These are phyloP conservation scores for Muscicapa comitata DNA, from an alignment of 2,797 vertebrate species.

Conservation along the genomic window DNA sequence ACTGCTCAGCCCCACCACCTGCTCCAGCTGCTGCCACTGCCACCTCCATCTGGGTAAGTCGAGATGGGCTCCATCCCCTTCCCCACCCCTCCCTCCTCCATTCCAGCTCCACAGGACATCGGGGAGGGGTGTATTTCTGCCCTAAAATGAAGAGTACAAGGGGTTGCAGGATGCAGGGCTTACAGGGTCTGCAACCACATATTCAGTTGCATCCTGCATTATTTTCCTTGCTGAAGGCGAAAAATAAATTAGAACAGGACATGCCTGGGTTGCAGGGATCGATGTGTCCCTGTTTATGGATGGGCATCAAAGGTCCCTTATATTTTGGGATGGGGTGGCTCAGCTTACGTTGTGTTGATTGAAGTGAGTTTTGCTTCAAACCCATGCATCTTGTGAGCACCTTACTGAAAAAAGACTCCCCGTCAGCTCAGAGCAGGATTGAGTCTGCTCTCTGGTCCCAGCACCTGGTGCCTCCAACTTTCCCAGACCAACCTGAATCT, in stretches of 20 bases:
- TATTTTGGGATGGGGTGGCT: neutral
- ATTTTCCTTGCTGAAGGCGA: neutral
- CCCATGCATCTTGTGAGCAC: neutral
- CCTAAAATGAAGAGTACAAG: neutral
- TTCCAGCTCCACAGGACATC: fast-evolving
- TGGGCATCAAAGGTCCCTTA: neutral
- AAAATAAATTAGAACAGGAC: neutral
- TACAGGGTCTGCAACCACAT: neutral
- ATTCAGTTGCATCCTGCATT: neutral
- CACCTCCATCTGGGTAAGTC: neutral
- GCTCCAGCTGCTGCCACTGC: fast-evolving
- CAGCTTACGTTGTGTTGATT: neutral
- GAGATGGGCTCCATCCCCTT: neutral
- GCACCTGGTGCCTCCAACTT: neutral
- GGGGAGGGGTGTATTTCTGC: neutral
- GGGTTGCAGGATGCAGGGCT: neutral
- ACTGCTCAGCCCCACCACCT: fast-evolving
- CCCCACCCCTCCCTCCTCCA: neutral
- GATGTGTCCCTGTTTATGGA: neutral
- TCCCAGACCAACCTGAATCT: neutral
- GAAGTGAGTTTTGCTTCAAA: neutral
- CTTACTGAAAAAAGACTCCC: neutral
- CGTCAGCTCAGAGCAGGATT: fast-evolving
- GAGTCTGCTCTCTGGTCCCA: neutral
- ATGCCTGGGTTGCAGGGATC: neutral